Evolutionary conservation across 2,888 invertebrate species (phyloP), one percentile per base, ranked within the genome.

Genomic region (Clunio marinus): DNA sequence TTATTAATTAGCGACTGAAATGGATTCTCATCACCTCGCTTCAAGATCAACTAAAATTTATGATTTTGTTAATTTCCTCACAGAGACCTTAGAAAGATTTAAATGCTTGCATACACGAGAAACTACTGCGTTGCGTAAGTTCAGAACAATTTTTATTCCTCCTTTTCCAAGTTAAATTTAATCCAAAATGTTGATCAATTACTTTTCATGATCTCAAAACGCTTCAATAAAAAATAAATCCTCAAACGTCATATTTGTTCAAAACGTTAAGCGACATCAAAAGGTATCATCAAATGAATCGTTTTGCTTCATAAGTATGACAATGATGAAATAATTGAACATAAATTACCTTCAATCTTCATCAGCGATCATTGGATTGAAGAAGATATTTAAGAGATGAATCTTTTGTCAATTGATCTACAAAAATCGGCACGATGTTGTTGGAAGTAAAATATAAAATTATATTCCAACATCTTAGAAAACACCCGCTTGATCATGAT

Each of bases 311-410:
- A 22, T 22, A 51, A 51, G 25, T 62, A 62, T 46, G 63, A 65
- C 63, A 65, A 55, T 66, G 66, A 66, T 55, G 66, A 66, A 66
- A 66, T 66, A 66, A 66, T 66, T 66, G 66, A 55, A 35, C 51
- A 55, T 35, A 55, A 51, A 66, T 55, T 55, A 66, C n/a, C 45
- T 66, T 32, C 62, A 24, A 45, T 63, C 35, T 27, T 57, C 27
- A 51, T 17, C 15, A 2, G 22, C 51, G 51, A n/a, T n/a, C n/a
- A n/a, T 20, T 15, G 22, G 51, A 20, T 17, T n/a, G 27, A 8
- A 20, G 51, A 8, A 8, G 51, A 51, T 7, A 51, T 51, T 41
- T n/a, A 2, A 41, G 15, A 41, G 41, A 41, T 41, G 5, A 15
- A 32, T 22, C 63, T 46, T 51, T 41, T 63, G 63, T 63, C 63